Conservation (phyloP, 2,888 invertebrate genomes). For the Drosophila testacea region DNA sequence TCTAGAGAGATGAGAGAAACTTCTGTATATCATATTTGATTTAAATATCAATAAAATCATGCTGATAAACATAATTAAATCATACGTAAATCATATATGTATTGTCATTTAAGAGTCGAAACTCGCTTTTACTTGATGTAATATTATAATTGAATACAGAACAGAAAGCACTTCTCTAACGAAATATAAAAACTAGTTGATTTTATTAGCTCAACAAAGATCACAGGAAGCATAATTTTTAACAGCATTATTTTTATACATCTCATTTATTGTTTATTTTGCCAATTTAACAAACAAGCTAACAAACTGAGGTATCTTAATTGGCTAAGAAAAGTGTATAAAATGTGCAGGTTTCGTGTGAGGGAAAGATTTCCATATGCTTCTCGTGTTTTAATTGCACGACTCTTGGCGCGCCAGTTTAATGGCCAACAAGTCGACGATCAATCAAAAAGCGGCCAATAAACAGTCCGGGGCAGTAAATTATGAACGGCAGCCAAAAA, state of each 20-base stretch:
- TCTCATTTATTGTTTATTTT: neutral
- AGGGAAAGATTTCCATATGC: conserved; percentile 6
- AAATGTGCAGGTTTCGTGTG: conserved; percentile 17
- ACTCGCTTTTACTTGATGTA: neutral
- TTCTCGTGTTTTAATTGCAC: conserved; percentile 59
- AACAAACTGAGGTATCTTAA: conserved; percentile 6
- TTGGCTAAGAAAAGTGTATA: conserved; percentile 6
- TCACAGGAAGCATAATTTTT: neutral
- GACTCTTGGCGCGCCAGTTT: conserved; percentile 64
- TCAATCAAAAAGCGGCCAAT: conserved; percentile 61
- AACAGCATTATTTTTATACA: neutral
- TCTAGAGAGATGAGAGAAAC: no score
- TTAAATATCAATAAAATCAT: no score
- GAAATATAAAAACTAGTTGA: neutral
- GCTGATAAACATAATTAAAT: no score
- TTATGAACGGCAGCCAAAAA: conserved; percentile 38
- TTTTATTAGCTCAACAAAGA: neutral
- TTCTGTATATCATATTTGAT: no score
- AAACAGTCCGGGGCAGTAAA: conserved; percentile 59
- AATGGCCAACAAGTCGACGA: conserved; percentile 72
- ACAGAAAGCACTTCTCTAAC: neutral
- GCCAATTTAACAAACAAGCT: neutral
- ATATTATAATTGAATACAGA: neutral
- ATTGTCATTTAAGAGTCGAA: neutral
- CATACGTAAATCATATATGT: neutral